Conservation (phyloP, 1,140 invertebrate genomes). For the Calosoma granatense region DNA sequence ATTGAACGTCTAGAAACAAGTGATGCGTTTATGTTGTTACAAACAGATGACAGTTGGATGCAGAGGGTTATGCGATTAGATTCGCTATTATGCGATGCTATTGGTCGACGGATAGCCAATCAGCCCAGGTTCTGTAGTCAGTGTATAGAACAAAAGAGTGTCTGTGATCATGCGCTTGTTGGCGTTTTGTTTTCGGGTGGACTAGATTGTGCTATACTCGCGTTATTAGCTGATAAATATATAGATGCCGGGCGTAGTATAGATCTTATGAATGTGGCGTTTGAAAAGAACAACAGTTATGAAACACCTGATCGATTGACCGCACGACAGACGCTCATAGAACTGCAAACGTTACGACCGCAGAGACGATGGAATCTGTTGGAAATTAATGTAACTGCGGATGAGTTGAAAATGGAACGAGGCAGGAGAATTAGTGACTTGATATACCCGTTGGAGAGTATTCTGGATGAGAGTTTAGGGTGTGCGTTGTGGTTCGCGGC, state of each 20-base stretch:
- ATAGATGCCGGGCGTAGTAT: conserved; percentile 60
- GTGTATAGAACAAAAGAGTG: conserved; percentile 39
- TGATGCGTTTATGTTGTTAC: too few species aligned
- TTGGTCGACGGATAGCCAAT: conserved; percentile 48
- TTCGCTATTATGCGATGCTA: too few species aligned
- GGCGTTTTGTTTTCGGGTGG: conserved; percentile 92
- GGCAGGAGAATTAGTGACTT: conserved; percentile 57
- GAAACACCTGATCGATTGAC: conserved; percentile 75
- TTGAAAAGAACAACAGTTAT: conserved; percentile 49
- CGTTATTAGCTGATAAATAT: conserved; percentile 66
- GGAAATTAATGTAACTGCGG: conserved; percentile 61
- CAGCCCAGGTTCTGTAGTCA: conserved; percentile 56
- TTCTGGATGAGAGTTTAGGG: conserved; percentile 92
- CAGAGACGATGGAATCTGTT: conserved; percentile 47
- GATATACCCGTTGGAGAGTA: conserved; percentile 70
- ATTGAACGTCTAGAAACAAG: too few species aligned
- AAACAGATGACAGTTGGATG: too few species aligned
- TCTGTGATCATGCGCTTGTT: conserved; percentile 61
- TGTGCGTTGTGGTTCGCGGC: conserved; percentile 95
- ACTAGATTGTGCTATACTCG: conserved; percentile 84
- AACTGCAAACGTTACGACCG: conserved; percentile 61
- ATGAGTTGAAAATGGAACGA: conserved; percentile 51
- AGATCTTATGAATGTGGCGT: conserved; percentile 96
- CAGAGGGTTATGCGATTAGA: too few species aligned
- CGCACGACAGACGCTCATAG: conserved; percentile 58